These are phyloP conservation scores for Papilio demoleus DNA, from an alignment of 2,888 invertebrate genomes.

Conservation along the genomic window DNA sequence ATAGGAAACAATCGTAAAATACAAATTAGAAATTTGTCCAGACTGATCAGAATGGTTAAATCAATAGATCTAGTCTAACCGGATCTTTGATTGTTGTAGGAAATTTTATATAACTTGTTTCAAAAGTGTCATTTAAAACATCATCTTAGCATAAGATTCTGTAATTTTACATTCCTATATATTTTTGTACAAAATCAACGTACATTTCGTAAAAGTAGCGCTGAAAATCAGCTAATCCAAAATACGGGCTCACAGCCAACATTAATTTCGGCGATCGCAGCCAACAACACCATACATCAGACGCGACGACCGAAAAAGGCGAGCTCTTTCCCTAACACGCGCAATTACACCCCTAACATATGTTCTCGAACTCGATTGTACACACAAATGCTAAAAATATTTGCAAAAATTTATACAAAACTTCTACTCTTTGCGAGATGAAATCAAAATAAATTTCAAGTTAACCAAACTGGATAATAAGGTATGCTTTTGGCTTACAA, in stretches of 20 bases:
- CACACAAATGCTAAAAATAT: too few relatives aligned
- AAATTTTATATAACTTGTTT: neutral
- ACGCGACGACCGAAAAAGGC: conserved; percentile 56
- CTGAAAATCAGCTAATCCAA: conserved; percentile 22
- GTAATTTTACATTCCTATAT: too few relatives aligned
- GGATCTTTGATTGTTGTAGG: neutral
- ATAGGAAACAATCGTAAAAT: conserved; percentile 10
- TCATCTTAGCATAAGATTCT: too few relatives aligned
- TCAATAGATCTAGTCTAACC: conserved; percentile 13
- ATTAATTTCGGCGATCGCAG: conserved; percentile 57
- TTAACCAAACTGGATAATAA: too few relatives aligned
- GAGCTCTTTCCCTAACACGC: conserved; percentile 57
- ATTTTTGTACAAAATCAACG: too few relatives aligned
- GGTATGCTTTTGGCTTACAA: too few relatives aligned
- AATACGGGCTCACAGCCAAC: conserved; percentile 13
- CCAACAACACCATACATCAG: conserved; percentile 51
- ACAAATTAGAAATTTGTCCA: conserved; percentile 12
- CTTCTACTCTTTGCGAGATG: too few relatives aligned
- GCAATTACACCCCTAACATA: conserved; percentile 54
- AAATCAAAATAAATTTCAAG: too few relatives aligned
- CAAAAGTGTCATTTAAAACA: too few relatives aligned
- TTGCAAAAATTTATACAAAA: too few relatives aligned
- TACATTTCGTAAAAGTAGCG: neutral
- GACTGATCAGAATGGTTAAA: too few relatives aligned
- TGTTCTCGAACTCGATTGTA: conserved; percentile 16